phyloP scores from a whole-genome alignment of 2,888 invertebrate species.

The Catocala nupta region DNA sequence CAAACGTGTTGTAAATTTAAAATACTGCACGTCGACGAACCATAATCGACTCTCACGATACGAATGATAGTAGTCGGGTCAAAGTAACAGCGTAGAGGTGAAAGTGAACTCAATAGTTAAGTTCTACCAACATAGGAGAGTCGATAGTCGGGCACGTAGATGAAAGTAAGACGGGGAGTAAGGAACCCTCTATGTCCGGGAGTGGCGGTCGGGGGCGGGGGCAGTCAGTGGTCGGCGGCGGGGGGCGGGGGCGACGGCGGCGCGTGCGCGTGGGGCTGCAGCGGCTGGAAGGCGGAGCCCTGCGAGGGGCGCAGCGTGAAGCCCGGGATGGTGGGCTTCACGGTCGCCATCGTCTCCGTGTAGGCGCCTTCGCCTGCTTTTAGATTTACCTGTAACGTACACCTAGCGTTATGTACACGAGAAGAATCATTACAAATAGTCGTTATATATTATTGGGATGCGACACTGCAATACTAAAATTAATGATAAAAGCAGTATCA shows the following conservation, averaged over 20 bases:
- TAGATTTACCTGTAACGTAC: constrained; percentile 85
- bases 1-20: neutral
- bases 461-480: no score
- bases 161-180: constrained; percentile 31
- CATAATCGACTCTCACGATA: neutral
- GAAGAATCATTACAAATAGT: no score
- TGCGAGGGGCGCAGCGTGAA: constrained; percentile 93
- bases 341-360: constrained; percentile 71
- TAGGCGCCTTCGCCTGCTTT: constrained; percentile 84
- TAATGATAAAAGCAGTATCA: no score
- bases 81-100: constrained; percentile 16
- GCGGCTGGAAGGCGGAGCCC: constrained; percentile 93
- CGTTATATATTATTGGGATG: no score
- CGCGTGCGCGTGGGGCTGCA: constrained; percentile 74
- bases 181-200: constrained; percentile 33
- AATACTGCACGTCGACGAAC: neutral
- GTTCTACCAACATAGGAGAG: constrained; percentile 25
- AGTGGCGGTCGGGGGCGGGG: constrained; percentile 11
- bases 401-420: neutral
- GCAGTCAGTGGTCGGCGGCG: constrained; percentile 48
- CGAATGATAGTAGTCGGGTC: constrained; percentile 3
- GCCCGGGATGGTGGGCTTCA: constrained; percentile 89
- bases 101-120: constrained; percentile 33
- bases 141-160: constrained; percentile 22
- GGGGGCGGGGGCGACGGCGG: constrained; percentile 27